These are phyloP conservation scores for Tuta absoluta DNA, from an alignment of 2,888 invertebrate species.

Conservation along the genomic window DNA sequence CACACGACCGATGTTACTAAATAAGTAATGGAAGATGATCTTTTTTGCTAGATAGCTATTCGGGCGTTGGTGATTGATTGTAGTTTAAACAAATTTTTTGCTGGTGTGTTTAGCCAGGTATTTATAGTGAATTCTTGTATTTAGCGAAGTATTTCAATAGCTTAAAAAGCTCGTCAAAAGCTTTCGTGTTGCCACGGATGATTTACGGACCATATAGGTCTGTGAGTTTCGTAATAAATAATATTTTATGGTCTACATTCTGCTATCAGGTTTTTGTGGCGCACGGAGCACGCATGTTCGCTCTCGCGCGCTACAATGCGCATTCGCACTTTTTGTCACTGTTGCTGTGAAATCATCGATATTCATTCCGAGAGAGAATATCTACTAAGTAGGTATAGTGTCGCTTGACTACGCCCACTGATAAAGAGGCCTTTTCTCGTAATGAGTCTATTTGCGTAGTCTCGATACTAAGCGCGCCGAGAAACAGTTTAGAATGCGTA, in stretches of 20 bases:
- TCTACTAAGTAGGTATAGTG: constrained; percentile 36
- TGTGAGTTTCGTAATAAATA: constrained; percentile 10
- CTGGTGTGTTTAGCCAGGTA: background rate
- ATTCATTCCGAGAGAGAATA: constrained; percentile 40
- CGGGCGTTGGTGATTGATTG: constrained; percentile 15
- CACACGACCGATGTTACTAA: constrained; percentile 49
- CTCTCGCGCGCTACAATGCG: constrained; percentile 21
- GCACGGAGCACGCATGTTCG: constrained; percentile 12
- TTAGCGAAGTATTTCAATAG: background rate
- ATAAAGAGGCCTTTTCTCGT: background rate
- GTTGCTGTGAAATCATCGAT: constrained; percentile 53
- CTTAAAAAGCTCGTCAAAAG: background rate
- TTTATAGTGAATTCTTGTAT: background rate
- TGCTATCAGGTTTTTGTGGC: constrained; percentile 10
- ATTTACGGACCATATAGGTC: constrained; percentile 11
- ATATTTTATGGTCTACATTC: constrained; percentile 19
- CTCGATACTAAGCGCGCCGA: background rate
- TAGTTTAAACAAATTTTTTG: constrained; percentile 16
- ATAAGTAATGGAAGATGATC: constrained; percentile 34
- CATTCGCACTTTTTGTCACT: constrained; percentile 43
- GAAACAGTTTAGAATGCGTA: too few species aligned
- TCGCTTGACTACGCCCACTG: constrained; percentile 22
- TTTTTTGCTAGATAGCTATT: constrained; percentile 17
- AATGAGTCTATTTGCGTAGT: background rate
- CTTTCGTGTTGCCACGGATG: constrained; percentile 13